Conservation (phyloP, 2,888 invertebrate species). For the Leucoma salicis region DNA sequence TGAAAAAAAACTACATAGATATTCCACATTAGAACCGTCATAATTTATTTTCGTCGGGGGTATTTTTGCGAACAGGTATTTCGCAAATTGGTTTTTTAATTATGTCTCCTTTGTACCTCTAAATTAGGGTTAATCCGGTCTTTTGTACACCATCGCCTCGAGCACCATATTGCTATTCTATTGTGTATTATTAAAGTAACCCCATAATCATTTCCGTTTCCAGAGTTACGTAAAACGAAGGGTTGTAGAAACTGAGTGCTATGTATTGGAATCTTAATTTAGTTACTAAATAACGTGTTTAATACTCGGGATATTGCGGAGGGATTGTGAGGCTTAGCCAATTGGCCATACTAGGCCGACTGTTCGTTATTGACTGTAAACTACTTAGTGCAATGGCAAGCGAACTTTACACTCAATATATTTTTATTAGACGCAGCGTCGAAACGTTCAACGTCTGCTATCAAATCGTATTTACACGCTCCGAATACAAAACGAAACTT, state of each 20-base stretch:
- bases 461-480: slow-evolving; percentile 9
- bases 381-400: slow-evolving; percentile 17
- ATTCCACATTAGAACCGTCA: no score
- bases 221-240: slow-evolving; percentile 38
- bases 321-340: slow-evolving; percentile 8
- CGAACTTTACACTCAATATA: slow-evolving; percentile 16
- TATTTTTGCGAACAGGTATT: slow-evolving; percentile 31
- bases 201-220: slow-evolving; percentile 43
- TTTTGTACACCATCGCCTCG: slow-evolving; percentile 41
- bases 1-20: no score
- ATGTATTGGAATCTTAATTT: slow-evolving; percentile 31
- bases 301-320: slow-evolving; percentile 20
- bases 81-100: slow-evolving; percentile 67
- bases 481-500: slow-evolving; percentile 12
- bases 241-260: slow-evolving; percentile 34
- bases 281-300: slow-evolving; percentile 34
- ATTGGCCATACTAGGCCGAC: slow-evolving; percentile 4
- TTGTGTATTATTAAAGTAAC: slow-evolving; percentile 48
- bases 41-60: slow-evolving; percentile 30
- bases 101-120: slow-evolving; percentile 57
- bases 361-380: slow-evolving; percentile 17
- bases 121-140: slow-evolving; percentile 52
- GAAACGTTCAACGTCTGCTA: slow-evolving; percentile 6
- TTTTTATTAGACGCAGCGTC: slow-evolving; percentile 19
- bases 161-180: slow-evolving; percentile 47